Evolutionary conservation across 2,888 invertebrate genomes (phyloP).

Genomic region (Alitta virens): DNA sequence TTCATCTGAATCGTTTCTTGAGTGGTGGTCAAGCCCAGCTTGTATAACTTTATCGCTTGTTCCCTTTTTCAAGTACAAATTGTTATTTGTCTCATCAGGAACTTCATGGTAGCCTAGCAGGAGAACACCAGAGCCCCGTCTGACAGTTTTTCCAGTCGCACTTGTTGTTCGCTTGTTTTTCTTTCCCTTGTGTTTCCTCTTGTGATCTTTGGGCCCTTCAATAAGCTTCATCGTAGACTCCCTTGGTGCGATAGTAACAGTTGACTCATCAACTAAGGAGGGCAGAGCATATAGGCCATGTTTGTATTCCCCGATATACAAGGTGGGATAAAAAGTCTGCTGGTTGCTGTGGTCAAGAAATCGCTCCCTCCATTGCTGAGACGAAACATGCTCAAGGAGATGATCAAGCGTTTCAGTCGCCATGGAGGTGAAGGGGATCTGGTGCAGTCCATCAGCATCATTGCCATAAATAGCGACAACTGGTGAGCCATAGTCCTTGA

Average conservation of each 20-base stretch:
- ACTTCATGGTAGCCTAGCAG: constrained; percentile 52
- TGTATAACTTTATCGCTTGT: neutral
- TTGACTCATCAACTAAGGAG: constrained; percentile 80
- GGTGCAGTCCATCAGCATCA: constrained; percentile 66
- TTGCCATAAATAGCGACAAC: constrained; percentile 80
- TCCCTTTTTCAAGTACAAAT: constrained; percentile 32
- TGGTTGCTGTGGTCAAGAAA: constrained; percentile 48
- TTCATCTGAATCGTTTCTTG: neutral
- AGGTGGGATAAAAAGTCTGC: constrained; percentile 59
- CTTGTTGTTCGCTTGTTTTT: constrained; percentile 24
- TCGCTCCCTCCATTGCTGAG: constrained; percentile 44
- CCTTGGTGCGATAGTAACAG: constrained; percentile 70
- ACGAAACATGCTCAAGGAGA: constrained; percentile 48
- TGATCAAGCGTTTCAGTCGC: constrained; percentile 76
- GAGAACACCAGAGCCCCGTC: constrained; percentile 33
- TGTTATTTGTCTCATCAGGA: constrained; percentile 42
- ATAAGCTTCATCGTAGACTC: constrained; percentile 6
- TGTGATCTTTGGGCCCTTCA: constrained; percentile 16
- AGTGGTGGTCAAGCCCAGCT: neutral
- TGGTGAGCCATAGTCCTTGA: constrained; percentile 81
- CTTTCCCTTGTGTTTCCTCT: constrained; percentile 3
- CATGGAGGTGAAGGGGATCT: constrained; percentile 84
- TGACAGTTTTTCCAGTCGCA: constrained; percentile 33
- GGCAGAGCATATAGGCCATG: constrained; percentile 89
- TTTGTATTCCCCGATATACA: constrained; percentile 86